Conservation (phyloP, 2,113 vertebrate species). For the Herpetotheres cachinnans region DNA sequence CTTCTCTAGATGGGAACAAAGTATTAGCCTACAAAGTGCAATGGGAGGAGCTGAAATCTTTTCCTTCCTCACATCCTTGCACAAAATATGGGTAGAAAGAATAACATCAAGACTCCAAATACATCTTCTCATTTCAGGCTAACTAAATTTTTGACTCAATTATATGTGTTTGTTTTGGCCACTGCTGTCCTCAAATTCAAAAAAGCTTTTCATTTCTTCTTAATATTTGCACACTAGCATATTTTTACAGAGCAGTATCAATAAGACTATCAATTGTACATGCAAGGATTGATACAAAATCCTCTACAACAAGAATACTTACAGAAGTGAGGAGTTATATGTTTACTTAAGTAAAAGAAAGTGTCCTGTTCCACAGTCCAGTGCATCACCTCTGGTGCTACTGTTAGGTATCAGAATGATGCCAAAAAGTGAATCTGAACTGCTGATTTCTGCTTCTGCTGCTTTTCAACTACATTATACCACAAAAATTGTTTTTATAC, state of each 20-base stretch:
- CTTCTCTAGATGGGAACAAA: neutral
- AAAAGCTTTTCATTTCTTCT: neutral
- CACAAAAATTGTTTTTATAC: slow-evolving; percentile 64
- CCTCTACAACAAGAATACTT: neutral
- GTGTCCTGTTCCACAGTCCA: neutral
- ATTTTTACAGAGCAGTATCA: neutral
- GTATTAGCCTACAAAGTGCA: neutral
- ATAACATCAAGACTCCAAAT: neutral
- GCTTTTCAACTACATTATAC: neutral
- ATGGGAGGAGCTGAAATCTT: neutral
- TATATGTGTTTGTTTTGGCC: neutral
- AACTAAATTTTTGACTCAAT: neutral
- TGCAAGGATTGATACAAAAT: neutral
- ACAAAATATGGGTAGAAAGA: neutral
- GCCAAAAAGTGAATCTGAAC: neutral
- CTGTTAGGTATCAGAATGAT: neutral
- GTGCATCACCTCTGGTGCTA: neutral
- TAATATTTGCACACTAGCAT: neutral
- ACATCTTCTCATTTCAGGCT: neutral
- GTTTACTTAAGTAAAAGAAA: neutral
- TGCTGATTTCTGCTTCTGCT: neutral
- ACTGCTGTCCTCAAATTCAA: neutral
- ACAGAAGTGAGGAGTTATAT: neutral
- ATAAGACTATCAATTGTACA: neutral
- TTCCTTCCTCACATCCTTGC: neutral